Evolutionary conservation across 2,888 invertebrate species (phyloP).

Genomic region (Cryptocephalus moraei): DNA sequence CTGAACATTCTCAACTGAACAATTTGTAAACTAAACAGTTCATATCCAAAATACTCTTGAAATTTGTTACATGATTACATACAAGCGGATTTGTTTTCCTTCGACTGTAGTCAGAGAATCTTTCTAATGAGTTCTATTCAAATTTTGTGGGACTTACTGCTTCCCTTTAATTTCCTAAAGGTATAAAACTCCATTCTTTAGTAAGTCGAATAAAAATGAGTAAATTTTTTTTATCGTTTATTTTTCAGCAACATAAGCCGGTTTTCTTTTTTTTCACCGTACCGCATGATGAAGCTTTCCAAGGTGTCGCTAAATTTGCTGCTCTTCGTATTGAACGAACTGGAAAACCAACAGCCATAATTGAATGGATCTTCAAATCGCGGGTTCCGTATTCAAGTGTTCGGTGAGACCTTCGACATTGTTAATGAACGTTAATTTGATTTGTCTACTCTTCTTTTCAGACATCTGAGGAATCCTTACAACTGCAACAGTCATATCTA

Average conservation of each 20-base stretch:
- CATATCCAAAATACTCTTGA: too few species aligned
- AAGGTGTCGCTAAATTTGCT: slow-evolving; percentile 16
- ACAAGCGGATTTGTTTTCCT: too few species aligned
- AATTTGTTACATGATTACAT: too few species aligned
- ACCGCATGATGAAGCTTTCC: slow-evolving; percentile 32
- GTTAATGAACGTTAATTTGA: neutral
- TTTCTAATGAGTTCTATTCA: too few species aligned
- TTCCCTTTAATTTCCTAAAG: too few species aligned
- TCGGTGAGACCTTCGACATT: slow-evolving; percentile 11
- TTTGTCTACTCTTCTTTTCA: slow-evolving; percentile 7
- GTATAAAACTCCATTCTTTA: too few species aligned
- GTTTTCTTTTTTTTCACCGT: slow-evolving; percentile 44
- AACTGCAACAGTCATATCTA: slow-evolving; percentile 17
- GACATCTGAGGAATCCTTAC: slow-evolving; percentile 20
- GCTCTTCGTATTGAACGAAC: slow-evolving; percentile 5
- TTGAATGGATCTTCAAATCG: slow-evolving; percentile 11
- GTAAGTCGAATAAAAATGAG: neutral
- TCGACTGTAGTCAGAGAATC: too few species aligned
- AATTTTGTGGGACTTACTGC: too few species aligned
- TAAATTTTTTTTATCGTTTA: slow-evolving; percentile 8
- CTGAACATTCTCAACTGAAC: too few species aligned
- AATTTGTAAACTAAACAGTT: too few species aligned
- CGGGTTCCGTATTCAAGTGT: slow-evolving; percentile 14
- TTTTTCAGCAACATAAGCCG: slow-evolving; percentile 32
- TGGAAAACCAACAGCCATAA: slow-evolving; percentile 14